Percentiles rank a stretch among this genome's conserved stretches.
phyloP scores from a whole-genome alignment of 1,140 invertebrate species.

The Pseudomyrmex concolor region DNA sequence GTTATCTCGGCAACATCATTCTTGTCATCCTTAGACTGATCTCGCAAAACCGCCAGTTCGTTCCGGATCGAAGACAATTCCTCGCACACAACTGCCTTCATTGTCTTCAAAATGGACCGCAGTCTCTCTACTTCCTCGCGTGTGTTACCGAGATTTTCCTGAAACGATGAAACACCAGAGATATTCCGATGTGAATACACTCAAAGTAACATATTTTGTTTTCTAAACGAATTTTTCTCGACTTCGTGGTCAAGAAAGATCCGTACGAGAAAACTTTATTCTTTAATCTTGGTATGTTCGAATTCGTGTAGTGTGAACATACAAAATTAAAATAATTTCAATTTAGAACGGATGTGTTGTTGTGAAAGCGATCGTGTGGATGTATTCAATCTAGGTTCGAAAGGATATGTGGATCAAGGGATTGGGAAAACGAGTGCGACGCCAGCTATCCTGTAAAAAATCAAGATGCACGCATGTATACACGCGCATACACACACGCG shows the following conservation, averaged over 20 bases:
- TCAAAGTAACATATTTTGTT: neutral
- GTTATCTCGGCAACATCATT: slow-evolving; percentile 85
- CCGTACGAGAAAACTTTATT: neutral
- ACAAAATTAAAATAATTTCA: slow-evolving; percentile 21
- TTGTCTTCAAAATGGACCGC: slow-evolving; percentile 74
- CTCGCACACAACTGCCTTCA: slow-evolving; percentile 79
- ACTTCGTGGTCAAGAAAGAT: slow-evolving; percentile 25
- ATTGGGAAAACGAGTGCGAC: slow-evolving; percentile 82
- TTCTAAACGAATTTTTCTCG: slow-evolving; percentile 28
- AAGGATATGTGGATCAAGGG: slow-evolving; percentile 62
- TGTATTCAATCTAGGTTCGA: slow-evolving; percentile 37
- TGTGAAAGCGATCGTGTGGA: slow-evolving; percentile 47
- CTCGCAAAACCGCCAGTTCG: slow-evolving; percentile 87
- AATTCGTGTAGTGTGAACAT: no score
- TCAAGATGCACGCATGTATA: slow-evolving; percentile 68
- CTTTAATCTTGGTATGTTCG: slow-evolving; percentile 1
- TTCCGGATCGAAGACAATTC: slow-evolving; percentile 86
- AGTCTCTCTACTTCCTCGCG: slow-evolving; percentile 82
- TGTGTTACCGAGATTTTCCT: slow-evolving; percentile 84
- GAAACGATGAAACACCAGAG: slow-evolving; percentile 66
- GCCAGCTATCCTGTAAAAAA: slow-evolving; percentile 84
- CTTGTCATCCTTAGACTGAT: slow-evolving; percentile 84
- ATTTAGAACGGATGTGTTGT: slow-evolving; percentile 32
- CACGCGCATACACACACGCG: slow-evolving; percentile 2
- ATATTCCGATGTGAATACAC: slow-evolving; percentile 20